phyloP scores from a whole-genome alignment of 1,140 invertebrate genomes.

The Hylaeus anthracinus region DNA sequence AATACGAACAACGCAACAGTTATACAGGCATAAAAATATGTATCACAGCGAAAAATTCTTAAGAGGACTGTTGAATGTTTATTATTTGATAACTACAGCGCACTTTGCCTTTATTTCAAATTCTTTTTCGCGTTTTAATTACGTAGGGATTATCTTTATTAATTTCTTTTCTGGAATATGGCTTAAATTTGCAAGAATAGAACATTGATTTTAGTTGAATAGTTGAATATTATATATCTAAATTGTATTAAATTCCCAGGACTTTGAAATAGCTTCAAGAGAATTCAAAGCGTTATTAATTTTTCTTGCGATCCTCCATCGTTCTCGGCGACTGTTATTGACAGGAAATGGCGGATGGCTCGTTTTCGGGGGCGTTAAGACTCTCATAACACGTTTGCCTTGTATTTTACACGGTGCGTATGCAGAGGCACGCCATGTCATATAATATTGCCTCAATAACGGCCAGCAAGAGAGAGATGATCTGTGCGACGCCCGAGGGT shows the following conservation, averaged over 20 bases:
- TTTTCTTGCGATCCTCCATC: not conserved
- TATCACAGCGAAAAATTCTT: too few relatives aligned
- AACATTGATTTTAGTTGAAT: too few relatives aligned
- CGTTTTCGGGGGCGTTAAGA: constrained; percentile 15
- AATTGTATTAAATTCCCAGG: not conserved
- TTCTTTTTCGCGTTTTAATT: too few relatives aligned
- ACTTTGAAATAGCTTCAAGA: not conserved
- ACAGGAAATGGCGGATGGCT: not conserved
- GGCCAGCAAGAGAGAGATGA: constrained; percentile 49
- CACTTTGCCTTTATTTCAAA: too few relatives aligned
- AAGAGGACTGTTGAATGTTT: too few relatives aligned
- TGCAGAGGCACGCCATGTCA: constrained; percentile 48
- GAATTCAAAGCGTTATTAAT: not conserved
- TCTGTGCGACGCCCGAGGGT: constrained; percentile 59
- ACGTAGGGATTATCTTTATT: too few relatives aligned
- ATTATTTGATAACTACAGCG: too few relatives aligned
- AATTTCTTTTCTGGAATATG: too few relatives aligned
- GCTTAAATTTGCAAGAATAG: too few relatives aligned
- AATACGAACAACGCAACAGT: too few relatives aligned
- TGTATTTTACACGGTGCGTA: constrained; percentile 48
- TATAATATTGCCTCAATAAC: constrained; percentile 64
- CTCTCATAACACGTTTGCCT: constrained; percentile 47
- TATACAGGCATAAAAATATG: too few relatives aligned
- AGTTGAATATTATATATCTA: too few relatives aligned
- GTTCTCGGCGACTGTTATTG: not conserved